phyloP scores from a whole-genome alignment of 1,140 invertebrate genomes.

The Thalassaphorura encarpata region DNA sequence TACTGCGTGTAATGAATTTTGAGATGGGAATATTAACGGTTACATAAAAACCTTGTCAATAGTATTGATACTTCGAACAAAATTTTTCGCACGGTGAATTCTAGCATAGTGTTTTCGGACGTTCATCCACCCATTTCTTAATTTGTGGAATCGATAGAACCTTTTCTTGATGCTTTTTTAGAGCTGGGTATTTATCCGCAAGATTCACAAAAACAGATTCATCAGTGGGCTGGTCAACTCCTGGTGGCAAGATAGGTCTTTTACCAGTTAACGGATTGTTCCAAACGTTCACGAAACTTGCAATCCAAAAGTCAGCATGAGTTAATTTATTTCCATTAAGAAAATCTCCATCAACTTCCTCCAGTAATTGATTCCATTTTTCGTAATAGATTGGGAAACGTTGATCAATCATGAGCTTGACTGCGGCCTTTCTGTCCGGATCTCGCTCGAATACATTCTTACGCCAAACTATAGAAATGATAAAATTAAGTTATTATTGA shows the following conservation, averaged over 20 bases:
- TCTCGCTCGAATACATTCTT: neutral
- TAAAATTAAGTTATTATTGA: no score
- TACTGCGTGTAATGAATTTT: no score
- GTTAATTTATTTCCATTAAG: conserved; percentile 7
- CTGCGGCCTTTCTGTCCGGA: no score
- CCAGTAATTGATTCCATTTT: conserved; percentile 1
- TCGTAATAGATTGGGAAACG: conserved; percentile 7
- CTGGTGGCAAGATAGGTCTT: neutral
- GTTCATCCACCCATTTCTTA: neutral
- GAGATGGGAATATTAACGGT: no score
- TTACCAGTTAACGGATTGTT: neutral
- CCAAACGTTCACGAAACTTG: conserved; percentile 9
- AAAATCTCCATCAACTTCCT: neutral
- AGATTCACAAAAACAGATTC: neutral
- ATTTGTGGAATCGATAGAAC: conserved; percentile 7
- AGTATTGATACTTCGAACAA: no score
- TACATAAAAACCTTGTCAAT: no score
- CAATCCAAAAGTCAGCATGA: conserved; percentile 15
- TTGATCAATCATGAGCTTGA: neutral
- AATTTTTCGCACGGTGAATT: no score
- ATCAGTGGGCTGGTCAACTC: neutral
- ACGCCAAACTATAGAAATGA: no score
- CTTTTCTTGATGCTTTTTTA: conserved; percentile 4
- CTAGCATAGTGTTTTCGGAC: no score
- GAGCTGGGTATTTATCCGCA: neutral